Base-by-base conservation (phyloP, 2,888 invertebrate species). In the Melieria crassipennis region DNA sequence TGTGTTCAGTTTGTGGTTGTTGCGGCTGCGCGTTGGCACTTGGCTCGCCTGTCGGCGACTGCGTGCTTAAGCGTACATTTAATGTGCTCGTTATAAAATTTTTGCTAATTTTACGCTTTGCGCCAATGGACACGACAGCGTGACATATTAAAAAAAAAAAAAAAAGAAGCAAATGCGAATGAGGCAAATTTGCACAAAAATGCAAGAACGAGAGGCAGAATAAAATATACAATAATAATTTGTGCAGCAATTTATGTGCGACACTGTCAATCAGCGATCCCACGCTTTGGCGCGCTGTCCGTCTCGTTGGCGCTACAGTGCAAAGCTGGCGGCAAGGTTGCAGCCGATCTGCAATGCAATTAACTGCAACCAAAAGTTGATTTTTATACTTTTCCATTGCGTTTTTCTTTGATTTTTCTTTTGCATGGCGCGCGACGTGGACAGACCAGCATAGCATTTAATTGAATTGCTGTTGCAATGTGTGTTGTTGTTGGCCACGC, bases 91-190 rank as follows among this genome's bases (percentile, higher is more conserved):
- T 65, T 70, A 70, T 56, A 62, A 56, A 60, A 62, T 62, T 66
- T 66, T 16, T 57, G 71, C 66, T 57, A 62, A 71, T 66, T 63
- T 71, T 43, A 57, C 48, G 63, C 47, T 64, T 62, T 63, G 55
- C 46, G 43, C 4, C 30, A 56, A 43, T n/a, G 11, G 42, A 43
- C 7, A 67, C 30, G 30, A 30, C 30, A 30, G 30, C 30, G 11
- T 7, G 52, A 52, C 5, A 5, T 5, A 52, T 11, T 52, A 13
- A n/a, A n/a, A 61, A 63, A 46, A 48, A 42, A 46, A 11, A 45
- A 55, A 16, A 42, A 52, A 50, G 48, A 58, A 5, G 3, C 50
- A 11, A 7, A 67, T 10, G 13, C 43, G 50, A 50, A 66, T 48
- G 7, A 55, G n/a, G 4, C 7, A 56, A 13, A 56, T 4, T 30